Evolutionary conservation across 1,140 invertebrate species (phyloP), one percentile per base, ranked within the genome.

Genomic region (Pantala flavescens): DNA sequence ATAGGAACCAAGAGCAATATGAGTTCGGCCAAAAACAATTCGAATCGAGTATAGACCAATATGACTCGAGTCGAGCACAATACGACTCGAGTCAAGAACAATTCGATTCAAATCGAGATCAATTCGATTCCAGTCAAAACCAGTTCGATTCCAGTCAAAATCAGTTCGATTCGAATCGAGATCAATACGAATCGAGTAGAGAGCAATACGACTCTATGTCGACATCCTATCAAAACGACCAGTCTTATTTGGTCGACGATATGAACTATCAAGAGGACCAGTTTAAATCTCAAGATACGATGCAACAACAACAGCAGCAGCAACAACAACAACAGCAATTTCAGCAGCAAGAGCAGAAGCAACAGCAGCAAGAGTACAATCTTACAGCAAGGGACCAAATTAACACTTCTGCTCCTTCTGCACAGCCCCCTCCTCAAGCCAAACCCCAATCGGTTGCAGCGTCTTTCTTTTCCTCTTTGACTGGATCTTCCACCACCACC

Each of bases 291-390:
- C 81, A 74, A 83, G 81, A 71, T 80, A 81, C 73, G 82, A 82
- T 73, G 82, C 82, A 70, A 79, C 80, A 77, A 80, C 82, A 72
- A 80, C 83, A 78, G 77, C 78, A 63, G 76, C 79, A 71, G 77
- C 78, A 63, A 75, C 79, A 42, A 78, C 78, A 75, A 76, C 79
- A 83, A 80, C 72, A 81, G 80, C 9, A 82, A 82, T 76, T 77
- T 79, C 74, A 76, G 82, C 70, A 77, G 49, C 49, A 63, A 63
- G 16, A 49, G 24, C 74, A 55, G 49, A 14, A 72, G 75, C 77
- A 42, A 73, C 70, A 71, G 71, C 70, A 43, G 71, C 73, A 23
- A 74, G 14, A 63, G 16, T 19, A 63, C 49, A 63, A 63, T 21
- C 49, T 63, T 63, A 63, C 49, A 63, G 49, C 49, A 63, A 63